phyloP scores from a whole-genome alignment of 2,888 invertebrate species.

The Phortica okadai region DNA sequence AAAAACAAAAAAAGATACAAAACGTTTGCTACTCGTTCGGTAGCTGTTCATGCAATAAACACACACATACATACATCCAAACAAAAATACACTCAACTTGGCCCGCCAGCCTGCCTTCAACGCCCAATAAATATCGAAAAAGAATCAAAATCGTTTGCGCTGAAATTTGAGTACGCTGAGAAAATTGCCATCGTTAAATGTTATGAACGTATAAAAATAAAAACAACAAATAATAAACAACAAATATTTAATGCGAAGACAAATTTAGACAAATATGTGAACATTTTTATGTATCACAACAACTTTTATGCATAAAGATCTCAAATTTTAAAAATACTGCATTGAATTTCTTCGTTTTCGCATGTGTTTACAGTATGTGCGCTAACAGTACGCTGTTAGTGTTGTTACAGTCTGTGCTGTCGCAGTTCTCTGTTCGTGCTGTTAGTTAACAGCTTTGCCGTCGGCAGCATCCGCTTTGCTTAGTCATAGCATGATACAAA shows the following conservation, averaged over 20 bases:
- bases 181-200: conserved; percentile 35
- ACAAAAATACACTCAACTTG: neutral
- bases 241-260: neutral
- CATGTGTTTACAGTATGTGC: neutral
- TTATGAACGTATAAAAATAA: neutral
- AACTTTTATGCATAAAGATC: neutral
- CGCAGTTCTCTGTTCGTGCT: no score
- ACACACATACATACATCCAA: neutral
- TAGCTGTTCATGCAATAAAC: neutral
- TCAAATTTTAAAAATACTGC: no score
- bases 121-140: conserved; percentile 33
- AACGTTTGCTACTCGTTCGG: neutral
- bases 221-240: neutral
- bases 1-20: neutral
- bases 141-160: conserved; percentile 38
- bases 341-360: no score
- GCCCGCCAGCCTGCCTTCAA: conserved; percentile 2
- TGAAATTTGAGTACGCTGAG: conserved; percentile 58
- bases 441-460: neutral
- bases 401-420: neutral
- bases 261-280: conserved; percentile 28
- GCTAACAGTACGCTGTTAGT: neutral
- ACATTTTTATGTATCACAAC: conserved; percentile 20
- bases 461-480: neutral
- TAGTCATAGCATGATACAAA: conserved; percentile 41